phyloP scores from a whole-genome alignment of 1,140 invertebrate genomes.

The Pseudoatta argentina region DNA sequence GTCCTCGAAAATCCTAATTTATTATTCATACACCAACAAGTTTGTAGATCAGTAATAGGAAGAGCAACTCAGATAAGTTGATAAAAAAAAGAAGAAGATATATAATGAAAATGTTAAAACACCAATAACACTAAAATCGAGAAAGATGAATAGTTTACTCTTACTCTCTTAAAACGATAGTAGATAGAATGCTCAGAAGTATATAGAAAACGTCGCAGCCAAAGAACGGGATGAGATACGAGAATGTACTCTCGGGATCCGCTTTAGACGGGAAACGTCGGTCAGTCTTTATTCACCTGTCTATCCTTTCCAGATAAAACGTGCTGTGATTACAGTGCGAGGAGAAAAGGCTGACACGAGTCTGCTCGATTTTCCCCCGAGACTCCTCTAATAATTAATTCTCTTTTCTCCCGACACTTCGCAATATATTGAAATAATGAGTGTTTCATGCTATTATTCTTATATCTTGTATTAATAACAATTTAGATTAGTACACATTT shows the following conservation, averaged over 20 bases:
- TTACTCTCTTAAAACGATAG: neutral
- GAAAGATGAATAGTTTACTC: neutral
- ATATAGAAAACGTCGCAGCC: constrained; percentile 20
- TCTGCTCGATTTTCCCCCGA: neutral
- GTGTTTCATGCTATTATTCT: neutral
- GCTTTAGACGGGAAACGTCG: constrained; percentile 36
- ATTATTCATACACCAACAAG: constrained; percentile 29
- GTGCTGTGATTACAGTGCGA: constrained; percentile 32
- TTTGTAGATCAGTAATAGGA: constrained; percentile 11
- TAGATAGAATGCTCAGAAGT: neutral
- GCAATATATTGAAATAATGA: neutral
- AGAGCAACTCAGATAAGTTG: neutral
- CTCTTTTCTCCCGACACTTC: neutral
- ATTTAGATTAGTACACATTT: neutral
- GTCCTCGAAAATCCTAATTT: constrained; percentile 55
- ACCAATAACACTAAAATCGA: neutral
- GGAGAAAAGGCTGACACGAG: constrained; percentile 4
- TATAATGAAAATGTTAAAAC: neutral
- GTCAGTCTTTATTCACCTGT: constrained; percentile 58
- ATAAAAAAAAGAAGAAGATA: neutral
- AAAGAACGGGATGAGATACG: constrained; percentile 43
- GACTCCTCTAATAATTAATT: too few species aligned
- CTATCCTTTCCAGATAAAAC: constrained; percentile 51
- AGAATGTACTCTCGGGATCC: constrained; percentile 49
- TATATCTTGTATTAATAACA: neutral